These are phyloP conservation scores for Adelphocoris suturalis DNA, from an alignment of 2,888 invertebrate species.

Conservation along the genomic window DNA sequence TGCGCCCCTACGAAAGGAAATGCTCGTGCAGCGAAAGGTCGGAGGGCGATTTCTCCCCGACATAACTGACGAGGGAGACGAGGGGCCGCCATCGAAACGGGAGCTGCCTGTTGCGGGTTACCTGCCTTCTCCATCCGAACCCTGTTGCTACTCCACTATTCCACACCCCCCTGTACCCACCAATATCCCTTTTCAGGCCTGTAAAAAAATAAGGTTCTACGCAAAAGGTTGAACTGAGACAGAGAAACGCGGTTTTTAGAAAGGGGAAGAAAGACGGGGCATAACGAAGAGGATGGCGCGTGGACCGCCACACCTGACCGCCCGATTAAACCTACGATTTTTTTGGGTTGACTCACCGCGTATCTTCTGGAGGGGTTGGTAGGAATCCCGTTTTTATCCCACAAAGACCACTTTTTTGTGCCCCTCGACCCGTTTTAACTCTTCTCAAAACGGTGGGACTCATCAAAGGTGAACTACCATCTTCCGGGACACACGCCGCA, in stretches of 20 bases:
- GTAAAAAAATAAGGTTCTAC: neutral
- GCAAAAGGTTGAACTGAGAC: neutral
- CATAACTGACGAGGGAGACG: neutral
- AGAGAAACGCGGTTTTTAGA: neutral
- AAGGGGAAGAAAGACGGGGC: neutral
- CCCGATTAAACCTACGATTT: neutral
- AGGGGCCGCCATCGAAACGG: constrained; percentile 13
- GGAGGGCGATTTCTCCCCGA: constrained; percentile 22
- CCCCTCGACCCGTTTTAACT: neutral
- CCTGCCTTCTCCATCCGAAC: neutral
- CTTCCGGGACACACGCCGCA: constrained; percentile 14
- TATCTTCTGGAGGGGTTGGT: neutral
- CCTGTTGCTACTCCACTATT: constrained; percentile 10
- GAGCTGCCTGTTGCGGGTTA: constrained; percentile 32
- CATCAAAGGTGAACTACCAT: constrained; percentile 17
- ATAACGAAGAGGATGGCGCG: neutral
- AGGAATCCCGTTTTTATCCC: neutral
- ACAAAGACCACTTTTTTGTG: constrained; percentile 17
- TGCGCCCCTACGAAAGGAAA: neutral
- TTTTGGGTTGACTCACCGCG: neutral
- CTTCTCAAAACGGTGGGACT: neutral
- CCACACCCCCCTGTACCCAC: neutral
- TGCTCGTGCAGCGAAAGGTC: constrained; percentile 4
- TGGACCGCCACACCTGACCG: constrained; percentile 32
- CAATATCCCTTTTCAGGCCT: neutral